A percentile compares a stretch with the other conserved stretches of the same genome.
These are phyloP conservation scores for Myzus persicae DNA, from an alignment of 1,140 invertebrate genomes.

Conservation along the genomic window DNA sequence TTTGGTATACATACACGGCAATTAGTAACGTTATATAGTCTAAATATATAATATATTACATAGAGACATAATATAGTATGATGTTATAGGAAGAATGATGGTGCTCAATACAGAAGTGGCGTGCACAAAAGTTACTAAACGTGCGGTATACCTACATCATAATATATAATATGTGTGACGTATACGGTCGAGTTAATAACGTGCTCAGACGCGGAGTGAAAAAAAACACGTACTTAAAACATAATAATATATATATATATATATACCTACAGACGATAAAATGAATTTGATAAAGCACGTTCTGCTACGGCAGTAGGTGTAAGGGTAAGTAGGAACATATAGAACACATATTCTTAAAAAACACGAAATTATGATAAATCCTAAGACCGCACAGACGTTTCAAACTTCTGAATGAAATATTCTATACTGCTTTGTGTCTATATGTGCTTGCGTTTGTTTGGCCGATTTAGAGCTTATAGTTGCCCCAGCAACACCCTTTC, in stretches of 20 bases:
- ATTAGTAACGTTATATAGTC: neutral
- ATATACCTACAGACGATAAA: neutral
- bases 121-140: neutral
- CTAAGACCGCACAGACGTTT: neutral
- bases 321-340: too few species aligned
- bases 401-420: neutral
- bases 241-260: constrained; percentile 3
- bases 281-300: neutral
- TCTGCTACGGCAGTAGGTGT: neutral
- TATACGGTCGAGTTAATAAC: neutral
- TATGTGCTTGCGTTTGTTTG: neutral
- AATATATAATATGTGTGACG: neutral
- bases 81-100: neutral
- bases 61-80: neutral
- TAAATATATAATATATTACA: neutral
- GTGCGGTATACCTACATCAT: neutral
- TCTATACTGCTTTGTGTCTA: neutral
- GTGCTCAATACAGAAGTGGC: neutral
- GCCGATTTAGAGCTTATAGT: neutral
- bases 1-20: neutral
- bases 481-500: constrained; percentile 7
- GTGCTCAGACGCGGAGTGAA: neutral
- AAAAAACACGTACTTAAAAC: neutral
- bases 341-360: neutral
- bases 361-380: neutral